Percentiles rank a stretch among this genome's conserved stretches.
Conservation (phyloP, 2,797 vertebrate genomes). For the Pogonophryne albipinna region DNA sequence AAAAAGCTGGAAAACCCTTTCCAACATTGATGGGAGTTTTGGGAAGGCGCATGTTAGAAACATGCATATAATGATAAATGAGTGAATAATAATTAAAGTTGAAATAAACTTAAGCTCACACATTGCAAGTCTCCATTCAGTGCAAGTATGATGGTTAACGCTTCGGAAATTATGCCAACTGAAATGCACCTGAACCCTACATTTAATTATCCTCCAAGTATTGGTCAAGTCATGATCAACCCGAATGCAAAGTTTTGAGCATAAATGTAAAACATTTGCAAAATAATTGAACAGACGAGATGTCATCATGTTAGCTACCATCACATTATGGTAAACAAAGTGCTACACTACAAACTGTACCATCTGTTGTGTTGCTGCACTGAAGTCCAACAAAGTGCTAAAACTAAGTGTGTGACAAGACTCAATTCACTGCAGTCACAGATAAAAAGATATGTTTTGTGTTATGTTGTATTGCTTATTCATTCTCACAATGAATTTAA, state of each 20-base stretch:
- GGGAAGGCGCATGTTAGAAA: not conserved
- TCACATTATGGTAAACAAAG: constrained; percentile 2
- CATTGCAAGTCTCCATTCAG: not conserved
- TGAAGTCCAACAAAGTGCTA: constrained; percentile 2
- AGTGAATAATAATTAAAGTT: not conserved
- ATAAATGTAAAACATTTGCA: not conserved
- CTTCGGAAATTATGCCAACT: not conserved
- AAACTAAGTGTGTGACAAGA: not conserved
- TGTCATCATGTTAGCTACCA: not conserved
- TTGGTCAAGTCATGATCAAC: not conserved
- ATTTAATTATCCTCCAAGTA: not conserved
- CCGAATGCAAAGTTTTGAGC: not conserved
- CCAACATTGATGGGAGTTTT: not conserved
- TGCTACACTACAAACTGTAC: not conserved
- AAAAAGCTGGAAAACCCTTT: constrained; percentile 20
- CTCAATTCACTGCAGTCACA: not conserved
- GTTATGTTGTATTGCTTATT: constrained; percentile 7
- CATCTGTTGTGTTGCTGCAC: constrained; percentile 41
- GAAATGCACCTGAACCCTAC: not conserved
- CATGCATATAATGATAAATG: not conserved
- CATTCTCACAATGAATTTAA: constrained; percentile 12
- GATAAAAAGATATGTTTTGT: not conserved
- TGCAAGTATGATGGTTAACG: not conserved
- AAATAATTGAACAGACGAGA: not conserved
- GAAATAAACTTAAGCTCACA: not conserved